Conservation (phyloP, 1,140 invertebrate species). For the Drosophila suzukii region DNA sequence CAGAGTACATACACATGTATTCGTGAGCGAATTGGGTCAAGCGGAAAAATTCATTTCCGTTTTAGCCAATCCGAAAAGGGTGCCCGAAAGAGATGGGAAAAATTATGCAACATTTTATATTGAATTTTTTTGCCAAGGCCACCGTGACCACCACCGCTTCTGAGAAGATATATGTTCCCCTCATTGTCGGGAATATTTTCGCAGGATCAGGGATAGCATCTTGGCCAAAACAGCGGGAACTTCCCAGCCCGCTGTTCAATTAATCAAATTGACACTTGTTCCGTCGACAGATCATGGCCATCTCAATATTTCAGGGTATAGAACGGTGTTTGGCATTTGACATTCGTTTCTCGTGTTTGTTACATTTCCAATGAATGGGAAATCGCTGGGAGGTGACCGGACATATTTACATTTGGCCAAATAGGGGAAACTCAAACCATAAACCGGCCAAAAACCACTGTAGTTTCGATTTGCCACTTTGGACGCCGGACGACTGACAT, state of each 20-base stretch:
- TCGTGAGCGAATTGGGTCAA: constrained; percentile 55
- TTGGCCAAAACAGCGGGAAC: constrained; percentile 8
- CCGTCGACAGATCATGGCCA: constrained; percentile 33
- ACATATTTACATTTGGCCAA: background rate
- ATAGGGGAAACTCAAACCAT: constrained; percentile 2
- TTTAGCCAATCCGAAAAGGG: constrained; percentile 19
- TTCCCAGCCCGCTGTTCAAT: constrained; percentile 38
- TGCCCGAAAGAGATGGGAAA: constrained; percentile 2
- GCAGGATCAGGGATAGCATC: constrained; percentile 1
- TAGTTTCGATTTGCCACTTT: constrained; percentile 38
- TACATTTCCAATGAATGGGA: constrained; percentile 25
- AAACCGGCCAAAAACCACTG: constrained; percentile 1
- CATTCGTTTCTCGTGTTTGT: constrained; percentile 21
- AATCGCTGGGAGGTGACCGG: constrained; percentile 11
- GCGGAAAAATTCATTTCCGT: constrained; percentile 69
- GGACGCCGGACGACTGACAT: constrained; percentile 18
- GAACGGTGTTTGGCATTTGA: constrained; percentile 35
- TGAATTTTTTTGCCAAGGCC: constrained; percentile 29
- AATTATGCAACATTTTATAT: constrained; percentile 47
- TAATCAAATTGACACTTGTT: constrained; percentile 63
- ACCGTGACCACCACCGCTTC: background rate
- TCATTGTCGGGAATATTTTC: background rate
- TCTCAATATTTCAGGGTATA: constrained; percentile 36
- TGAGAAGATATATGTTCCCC: constrained; percentile 8
- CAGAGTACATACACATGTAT: constrained; percentile 7